Evolutionary conservation across 2,797 vertebrate species (phyloP).

Genomic region (Oryzias sinensis): DNA sequence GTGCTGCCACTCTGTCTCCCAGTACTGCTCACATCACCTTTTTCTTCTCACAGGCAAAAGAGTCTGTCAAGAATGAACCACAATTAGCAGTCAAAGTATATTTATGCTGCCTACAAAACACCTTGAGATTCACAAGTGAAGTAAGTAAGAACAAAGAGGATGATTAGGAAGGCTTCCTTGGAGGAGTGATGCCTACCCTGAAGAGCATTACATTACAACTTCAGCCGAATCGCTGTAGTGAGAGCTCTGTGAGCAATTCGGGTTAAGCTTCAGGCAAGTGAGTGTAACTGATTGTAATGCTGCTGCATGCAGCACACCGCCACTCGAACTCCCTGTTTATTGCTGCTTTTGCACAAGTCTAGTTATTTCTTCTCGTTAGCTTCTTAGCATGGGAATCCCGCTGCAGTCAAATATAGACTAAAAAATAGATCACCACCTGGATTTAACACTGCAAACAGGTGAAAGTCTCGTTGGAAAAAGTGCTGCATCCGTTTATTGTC

Average conservation of each 20-base stretch:
- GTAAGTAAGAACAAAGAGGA: constrained; percentile 8
- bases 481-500: too few species aligned
- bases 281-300: neutral
- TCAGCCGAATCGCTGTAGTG: constrained; percentile 4
- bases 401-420: too few species aligned
- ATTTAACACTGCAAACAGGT: too few species aligned
- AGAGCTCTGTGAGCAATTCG: constrained; percentile 28
- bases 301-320: neutral
- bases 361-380: neutral
- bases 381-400: too few species aligned
- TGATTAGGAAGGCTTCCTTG: constrained; percentile 28
- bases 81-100: constrained; percentile 24
- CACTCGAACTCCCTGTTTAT: constrained; percentile 3
- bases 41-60: constrained; percentile 28
- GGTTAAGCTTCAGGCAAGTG: constrained; percentile 21
- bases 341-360: too few species aligned
- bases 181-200: constrained; percentile 15
- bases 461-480: too few species aligned
- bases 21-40: constrained; percentile 45
- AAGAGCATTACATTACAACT: constrained; percentile 20
- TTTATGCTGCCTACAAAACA: constrained; percentile 16
- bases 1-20: constrained; percentile 41
- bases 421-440: too few species aligned
- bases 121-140: constrained; percentile 8
- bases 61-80: constrained; percentile 29